Percentiles rank a stretch among this genome's conserved stretches.
These are phyloP conservation scores for Galerucella calmariensis DNA, from an alignment of 2,888 invertebrate genomes.

Conservation along the genomic window DNA sequence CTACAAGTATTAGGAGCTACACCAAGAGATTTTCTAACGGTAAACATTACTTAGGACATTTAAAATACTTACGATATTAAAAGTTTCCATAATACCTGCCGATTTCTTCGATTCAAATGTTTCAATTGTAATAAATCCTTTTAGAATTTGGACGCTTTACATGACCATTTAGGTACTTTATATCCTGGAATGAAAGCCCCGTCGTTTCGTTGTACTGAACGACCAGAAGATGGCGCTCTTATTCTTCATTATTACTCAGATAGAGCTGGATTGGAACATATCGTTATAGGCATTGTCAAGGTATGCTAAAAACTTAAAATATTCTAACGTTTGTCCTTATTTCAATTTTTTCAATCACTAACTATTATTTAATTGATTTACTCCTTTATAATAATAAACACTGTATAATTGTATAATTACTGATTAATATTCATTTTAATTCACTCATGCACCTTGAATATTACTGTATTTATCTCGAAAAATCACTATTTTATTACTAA, in stretches of 20 bases:
- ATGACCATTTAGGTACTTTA: constrained; percentile 92
- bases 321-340: too few species aligned
- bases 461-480: too few species aligned
- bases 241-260: constrained; percentile 97
- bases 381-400: too few species aligned
- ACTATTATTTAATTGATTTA: too few species aligned
- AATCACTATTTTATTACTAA: too few species aligned
- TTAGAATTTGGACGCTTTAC: constrained; percentile 94
- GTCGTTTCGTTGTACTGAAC: constrained; percentile 93
- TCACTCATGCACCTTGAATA: too few species aligned
- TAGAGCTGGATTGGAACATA: constrained; percentile 91
- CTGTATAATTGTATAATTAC: too few species aligned
- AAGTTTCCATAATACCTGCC: too few species aligned
- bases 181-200: constrained; percentile 96
- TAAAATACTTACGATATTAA: neutral
- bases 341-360: too few species aligned
- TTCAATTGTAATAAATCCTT: constrained; percentile 30
- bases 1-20: constrained; percentile 94
- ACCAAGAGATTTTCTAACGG: constrained; percentile 94
- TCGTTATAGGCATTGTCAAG: constrained; percentile 97
- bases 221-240: constrained; percentile 87
- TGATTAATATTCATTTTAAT: too few species aligned
- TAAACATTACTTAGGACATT: constrained; percentile 57
- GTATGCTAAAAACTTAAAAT: constrained; percentile 64
- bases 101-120: too few species aligned